Percentiles rank a stretch among this genome's conserved stretches.
These are phyloP conservation scores for Corythornis vintsioides DNA, from an alignment of 2,113 vertebrate species.

Conservation along the genomic window DNA sequence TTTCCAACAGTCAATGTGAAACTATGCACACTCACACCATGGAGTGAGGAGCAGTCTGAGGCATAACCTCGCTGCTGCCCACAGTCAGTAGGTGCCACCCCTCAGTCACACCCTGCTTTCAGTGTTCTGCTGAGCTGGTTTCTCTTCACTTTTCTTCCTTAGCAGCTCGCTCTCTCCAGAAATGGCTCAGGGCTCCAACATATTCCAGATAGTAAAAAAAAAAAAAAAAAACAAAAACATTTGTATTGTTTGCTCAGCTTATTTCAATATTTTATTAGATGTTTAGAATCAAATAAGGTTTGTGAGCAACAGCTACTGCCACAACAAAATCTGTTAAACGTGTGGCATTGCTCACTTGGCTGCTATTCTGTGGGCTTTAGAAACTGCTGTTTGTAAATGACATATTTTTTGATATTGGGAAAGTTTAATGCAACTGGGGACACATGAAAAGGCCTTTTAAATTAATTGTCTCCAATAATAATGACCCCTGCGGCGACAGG, in stretches of 20 bases:
- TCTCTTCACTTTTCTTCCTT: not conserved
- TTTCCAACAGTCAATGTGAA: not conserved
- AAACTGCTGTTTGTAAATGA: not conserved
- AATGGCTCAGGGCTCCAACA: not conserved
- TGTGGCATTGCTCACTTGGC: not conserved
- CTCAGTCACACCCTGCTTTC: not conserved
- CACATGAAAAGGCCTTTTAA: not conserved
- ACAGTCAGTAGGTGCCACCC: not conserved
- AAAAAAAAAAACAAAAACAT: not conserved
- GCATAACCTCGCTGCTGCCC: not conserved
- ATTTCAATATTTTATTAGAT: not conserved
- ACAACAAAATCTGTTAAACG: not conserved
- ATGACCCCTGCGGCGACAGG: not conserved
- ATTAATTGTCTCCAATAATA: not conserved
- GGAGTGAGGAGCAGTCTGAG: not conserved
- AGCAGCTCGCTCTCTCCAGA: not conserved
- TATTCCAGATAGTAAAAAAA: not conserved
- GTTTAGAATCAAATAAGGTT: not conserved
- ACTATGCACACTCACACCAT: not conserved
- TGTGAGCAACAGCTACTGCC: not conserved
- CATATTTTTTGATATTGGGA: not conserved
- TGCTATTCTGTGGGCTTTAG: not conserved
- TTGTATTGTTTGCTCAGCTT: not conserved
- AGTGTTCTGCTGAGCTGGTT: not conserved
- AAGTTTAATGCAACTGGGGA: not conserved